These are phyloP conservation scores for Thamnophis elegans DNA, from an alignment of 2,797 vertebrate species.

Conservation along the genomic window DNA sequence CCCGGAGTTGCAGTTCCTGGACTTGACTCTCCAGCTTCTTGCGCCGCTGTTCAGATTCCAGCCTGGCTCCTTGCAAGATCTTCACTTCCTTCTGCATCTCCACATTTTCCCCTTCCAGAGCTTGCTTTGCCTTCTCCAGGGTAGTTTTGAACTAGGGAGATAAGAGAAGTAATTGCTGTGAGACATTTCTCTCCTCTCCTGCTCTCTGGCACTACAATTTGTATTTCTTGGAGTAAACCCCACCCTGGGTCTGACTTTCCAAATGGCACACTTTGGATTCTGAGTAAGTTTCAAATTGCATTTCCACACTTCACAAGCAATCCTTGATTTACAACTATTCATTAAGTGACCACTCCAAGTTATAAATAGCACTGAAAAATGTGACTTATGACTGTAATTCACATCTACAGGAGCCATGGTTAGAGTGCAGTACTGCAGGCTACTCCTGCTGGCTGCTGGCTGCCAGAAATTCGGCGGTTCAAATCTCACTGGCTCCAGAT, in stretches of 20 bases:
- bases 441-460: too few relatives aligned
- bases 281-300: neutral
- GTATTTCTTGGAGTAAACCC: neutral
- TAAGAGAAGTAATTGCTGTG: neutral
- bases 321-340: neutral
- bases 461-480: too few relatives aligned
- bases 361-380: neutral
- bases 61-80: constrained; percentile 75
- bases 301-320: neutral
- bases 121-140: constrained; percentile 82
- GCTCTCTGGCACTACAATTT: neutral
- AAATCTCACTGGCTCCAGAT: too few relatives aligned
- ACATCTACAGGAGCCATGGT: too few relatives aligned
- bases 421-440: too few relatives aligned
- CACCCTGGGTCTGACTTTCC: neutral
- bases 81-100: constrained; percentile 80
- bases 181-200: neutral
- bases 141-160: constrained; percentile 68
- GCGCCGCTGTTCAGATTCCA: constrained; percentile 83
- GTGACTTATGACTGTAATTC: neutral
- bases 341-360: neutral
- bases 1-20: constrained; percentile 80
- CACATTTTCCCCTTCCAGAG: constrained; percentile 80
- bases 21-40: constrained; percentile 84
- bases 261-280: neutral